Conservation (phyloP, 1,140 invertebrate species). For the Drosophila lini region DNA sequence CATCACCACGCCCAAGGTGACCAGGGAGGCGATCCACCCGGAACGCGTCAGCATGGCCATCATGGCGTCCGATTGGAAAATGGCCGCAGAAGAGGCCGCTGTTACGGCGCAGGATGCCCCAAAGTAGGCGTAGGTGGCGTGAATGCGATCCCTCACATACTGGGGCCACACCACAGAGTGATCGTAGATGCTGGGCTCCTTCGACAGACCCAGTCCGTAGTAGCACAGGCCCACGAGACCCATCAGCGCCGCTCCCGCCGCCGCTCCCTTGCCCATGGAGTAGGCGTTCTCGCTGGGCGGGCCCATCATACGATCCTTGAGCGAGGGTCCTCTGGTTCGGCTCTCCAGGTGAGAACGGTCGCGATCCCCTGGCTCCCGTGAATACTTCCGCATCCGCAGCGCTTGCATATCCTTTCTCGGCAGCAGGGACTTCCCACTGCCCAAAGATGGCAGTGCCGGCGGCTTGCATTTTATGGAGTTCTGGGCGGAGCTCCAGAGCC, state of each 20-base stretch:
- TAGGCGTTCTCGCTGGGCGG: constrained; percentile 87
- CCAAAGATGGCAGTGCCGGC: neutral
- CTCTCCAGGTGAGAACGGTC: constrained; percentile 47
- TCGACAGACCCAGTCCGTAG: constrained; percentile 95
- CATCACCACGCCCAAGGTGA: constrained; percentile 93
- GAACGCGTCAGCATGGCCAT: constrained; percentile 90
- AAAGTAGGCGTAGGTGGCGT: constrained; percentile 97
- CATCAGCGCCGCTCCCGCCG: constrained; percentile 94
- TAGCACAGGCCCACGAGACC: constrained; percentile 96
- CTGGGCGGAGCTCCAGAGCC: constrained; percentile 40
- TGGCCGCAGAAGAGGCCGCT: constrained; percentile 91
- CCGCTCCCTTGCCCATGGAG: constrained; percentile 92
- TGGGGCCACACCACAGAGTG: constrained; percentile 96
- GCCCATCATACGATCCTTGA: constrained; percentile 78
- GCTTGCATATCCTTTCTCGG: constrained; percentile 12
- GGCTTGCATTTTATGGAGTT: neutral
- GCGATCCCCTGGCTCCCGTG: constrained; percentile 42
- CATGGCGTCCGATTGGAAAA: constrained; percentile 91
- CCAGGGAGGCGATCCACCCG: constrained; percentile 91
- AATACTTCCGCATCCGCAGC: constrained; percentile 39
- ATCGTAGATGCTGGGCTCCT: constrained; percentile 92
- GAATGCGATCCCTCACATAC: constrained; percentile 95
- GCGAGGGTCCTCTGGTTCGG: constrained; percentile 42
- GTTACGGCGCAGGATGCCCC: constrained; percentile 93
- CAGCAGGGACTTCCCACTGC: constrained; percentile 9